Conservation (phyloP, 2,113 vertebrate species). For the Pitta sordida region DNA sequence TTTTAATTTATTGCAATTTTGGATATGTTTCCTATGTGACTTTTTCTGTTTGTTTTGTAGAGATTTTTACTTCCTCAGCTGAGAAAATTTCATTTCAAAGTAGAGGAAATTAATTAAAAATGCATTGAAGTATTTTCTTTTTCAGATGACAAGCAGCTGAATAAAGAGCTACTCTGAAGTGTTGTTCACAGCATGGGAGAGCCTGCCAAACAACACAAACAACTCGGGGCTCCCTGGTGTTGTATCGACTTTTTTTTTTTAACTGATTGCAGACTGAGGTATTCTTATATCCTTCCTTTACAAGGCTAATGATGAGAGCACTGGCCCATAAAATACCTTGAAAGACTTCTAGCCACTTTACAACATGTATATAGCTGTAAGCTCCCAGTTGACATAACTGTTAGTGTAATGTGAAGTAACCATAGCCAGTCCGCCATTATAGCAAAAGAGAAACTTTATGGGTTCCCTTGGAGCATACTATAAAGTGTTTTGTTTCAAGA, state of each 20-base stretch:
- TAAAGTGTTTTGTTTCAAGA: not conserved
- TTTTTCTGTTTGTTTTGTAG: not conserved
- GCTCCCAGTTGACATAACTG: not conserved
- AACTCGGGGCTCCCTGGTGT: rapidly evolving
- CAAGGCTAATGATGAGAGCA: not conserved
- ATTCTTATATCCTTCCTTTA: not conserved
- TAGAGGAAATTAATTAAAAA: conserved; percentile 19
- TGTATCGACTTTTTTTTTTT: not conserved
- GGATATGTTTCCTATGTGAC: not conserved
- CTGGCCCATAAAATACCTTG: not conserved
- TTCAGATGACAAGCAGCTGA: conserved; percentile 21
- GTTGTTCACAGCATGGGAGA: not conserved
- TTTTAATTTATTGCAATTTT: not conserved
- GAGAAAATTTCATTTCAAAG: not conserved
- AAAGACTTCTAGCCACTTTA: not conserved
- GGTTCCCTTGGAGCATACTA: not conserved
- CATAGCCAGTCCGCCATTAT: not conserved
- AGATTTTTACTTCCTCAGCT: not conserved
- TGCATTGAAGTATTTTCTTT: conserved; percentile 26
- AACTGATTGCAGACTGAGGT: not conserved
- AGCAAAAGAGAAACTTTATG: not conserved
- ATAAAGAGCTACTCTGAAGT: conserved; percentile 7
- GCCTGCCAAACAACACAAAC: not conserved
- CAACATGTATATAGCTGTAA: not conserved
- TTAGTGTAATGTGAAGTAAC: not conserved